These are phyloP conservation scores for Psilopogon haemacephalus DNA, from an alignment of 2,113 vertebrate genomes.

Conservation along the genomic window DNA sequence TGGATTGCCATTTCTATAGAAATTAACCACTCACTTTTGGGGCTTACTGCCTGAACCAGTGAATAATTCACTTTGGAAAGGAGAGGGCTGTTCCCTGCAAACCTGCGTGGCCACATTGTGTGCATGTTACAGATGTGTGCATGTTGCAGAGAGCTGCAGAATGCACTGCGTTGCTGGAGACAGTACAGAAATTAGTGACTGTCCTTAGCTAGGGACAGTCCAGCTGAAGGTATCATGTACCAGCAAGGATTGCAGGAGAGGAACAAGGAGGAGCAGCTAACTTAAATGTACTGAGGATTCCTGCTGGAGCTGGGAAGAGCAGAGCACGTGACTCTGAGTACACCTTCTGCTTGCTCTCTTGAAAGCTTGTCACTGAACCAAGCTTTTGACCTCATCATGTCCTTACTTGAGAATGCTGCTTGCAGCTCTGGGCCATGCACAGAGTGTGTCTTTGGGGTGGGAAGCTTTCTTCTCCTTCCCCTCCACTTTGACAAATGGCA, in stretches of 20 bases:
- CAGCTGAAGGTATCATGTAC: fast-evolving
- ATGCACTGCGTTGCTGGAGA: fast-evolving
- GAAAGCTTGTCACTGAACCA: background rate
- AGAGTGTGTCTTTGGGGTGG: fast-evolving
- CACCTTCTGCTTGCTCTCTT: background rate
- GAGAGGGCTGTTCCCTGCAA: fast-evolving
- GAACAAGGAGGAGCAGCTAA: background rate
- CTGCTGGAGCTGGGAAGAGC: fast-evolving
- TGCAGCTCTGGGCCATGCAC: background rate
- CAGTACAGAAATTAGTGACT: background rate
- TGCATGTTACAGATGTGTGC: fast-evolving
- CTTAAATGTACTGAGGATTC: background rate
- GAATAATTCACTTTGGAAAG: background rate
- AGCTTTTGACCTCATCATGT: fast-evolving
- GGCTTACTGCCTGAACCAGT: fast-evolving
- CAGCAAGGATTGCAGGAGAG: background rate
- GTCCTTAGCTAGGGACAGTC: background rate
- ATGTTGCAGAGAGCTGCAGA: background rate
- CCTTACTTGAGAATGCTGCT: background rate
- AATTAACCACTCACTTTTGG: background rate
- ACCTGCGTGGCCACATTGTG: fast-evolving
- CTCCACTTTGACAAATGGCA: background rate
- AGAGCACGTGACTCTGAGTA: background rate
- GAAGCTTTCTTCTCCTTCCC: background rate
- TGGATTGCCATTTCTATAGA: background rate